phyloP scores from a whole-genome alignment of 2,888 invertebrate species.

The Diarsia brunnea region DNA sequence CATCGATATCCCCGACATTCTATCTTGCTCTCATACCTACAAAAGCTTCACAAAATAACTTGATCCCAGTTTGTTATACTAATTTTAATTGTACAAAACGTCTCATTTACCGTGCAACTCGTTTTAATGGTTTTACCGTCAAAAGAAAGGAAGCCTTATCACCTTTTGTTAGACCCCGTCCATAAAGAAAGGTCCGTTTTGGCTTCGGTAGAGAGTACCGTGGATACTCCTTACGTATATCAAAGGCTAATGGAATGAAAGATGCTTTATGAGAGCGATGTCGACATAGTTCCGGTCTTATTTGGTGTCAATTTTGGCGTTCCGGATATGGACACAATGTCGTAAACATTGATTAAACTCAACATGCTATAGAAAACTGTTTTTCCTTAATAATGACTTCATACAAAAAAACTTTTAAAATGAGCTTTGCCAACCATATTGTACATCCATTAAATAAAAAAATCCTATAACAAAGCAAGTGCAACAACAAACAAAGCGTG shows the following conservation, averaged over 20 bases:
- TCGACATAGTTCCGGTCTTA: not conserved
- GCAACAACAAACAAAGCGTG: slow-evolving; percentile 35
- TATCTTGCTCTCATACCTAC: not conserved
- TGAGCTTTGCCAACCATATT: not conserved
- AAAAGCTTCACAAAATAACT: not conserved
- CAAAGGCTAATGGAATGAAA: slow-evolving; percentile 26
- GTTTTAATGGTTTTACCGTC: slow-evolving; percentile 19
- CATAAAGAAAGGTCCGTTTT: slow-evolving; percentile 50
- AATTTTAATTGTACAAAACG: slow-evolving; percentile 1
- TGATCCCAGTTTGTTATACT: not conserved
- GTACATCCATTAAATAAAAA: slow-evolving; percentile 12
- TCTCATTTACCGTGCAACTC: slow-evolving; percentile 6
- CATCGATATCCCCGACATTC: not conserved
- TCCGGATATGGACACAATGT: not conserved
- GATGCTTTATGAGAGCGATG: not conserved
- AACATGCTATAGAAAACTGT: too few relatives aligned
- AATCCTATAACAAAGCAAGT: slow-evolving; percentile 8
- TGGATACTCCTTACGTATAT: not conserved
- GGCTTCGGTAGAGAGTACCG: not conserved
- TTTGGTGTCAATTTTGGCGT: not conserved
- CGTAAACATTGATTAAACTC: not conserved
- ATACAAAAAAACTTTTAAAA: too few relatives aligned
- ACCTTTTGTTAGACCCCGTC: slow-evolving; percentile 41
- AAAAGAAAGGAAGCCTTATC: slow-evolving; percentile 51
- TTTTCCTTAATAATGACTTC: too few relatives aligned